phyloP scores from a whole-genome alignment of 2,113 vertebrate genomes.

The Brienomyrus brachyistius region DNA sequence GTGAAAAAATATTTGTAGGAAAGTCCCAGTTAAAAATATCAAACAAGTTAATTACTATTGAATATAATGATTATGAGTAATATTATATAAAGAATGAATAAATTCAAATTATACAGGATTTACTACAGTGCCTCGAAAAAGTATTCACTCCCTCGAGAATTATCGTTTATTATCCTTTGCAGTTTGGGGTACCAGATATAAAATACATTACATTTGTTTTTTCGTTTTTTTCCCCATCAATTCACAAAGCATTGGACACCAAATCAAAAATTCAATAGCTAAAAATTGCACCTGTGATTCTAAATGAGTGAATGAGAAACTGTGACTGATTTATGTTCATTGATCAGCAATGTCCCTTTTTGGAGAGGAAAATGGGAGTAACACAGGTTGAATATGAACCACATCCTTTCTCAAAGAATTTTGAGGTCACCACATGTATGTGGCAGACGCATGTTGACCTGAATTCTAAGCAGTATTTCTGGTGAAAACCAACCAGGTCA shows the following conservation, averaged over 20 bases:
- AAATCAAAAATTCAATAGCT: not conserved
- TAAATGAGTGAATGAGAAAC: not conserved
- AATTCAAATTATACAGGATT: not conserved
- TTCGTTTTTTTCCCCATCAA: not conserved
- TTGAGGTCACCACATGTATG: not conserved
- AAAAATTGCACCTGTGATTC: not conserved
- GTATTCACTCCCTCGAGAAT: not conserved
- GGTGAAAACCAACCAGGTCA: not conserved
- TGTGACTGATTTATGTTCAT: not conserved
- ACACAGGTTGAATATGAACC: not conserved
- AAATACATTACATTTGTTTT: not conserved
- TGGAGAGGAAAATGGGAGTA: not conserved
- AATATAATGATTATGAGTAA: not conserved
- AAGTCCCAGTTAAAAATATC: not conserved
- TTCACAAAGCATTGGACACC: not conserved
- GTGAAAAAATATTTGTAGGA: not conserved
- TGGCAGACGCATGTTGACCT: not conserved
- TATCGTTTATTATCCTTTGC: not conserved
- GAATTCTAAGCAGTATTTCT: not conserved
- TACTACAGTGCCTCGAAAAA: not conserved
- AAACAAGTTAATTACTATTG: not conserved
- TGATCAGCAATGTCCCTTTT: not conserved
- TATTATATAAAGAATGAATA: not conserved
- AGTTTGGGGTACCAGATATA: not conserved
- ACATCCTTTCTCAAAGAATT: not conserved